phyloP scores from a whole-genome alignment of 2,888 invertebrate species.

The Deilephila porcellus region DNA sequence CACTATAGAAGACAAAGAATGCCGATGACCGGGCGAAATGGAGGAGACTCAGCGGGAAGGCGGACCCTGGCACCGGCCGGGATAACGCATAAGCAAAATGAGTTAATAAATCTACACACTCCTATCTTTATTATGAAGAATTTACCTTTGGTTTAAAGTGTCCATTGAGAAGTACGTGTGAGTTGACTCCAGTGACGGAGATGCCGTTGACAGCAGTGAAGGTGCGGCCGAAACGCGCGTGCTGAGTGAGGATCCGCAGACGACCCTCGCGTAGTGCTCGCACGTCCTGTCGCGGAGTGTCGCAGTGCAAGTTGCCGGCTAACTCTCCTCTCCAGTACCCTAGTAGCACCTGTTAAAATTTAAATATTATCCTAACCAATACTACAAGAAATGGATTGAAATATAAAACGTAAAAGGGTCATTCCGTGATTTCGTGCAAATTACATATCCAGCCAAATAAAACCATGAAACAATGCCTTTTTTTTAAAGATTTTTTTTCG shows the following conservation, averaged over 20 bases:
- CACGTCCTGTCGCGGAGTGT: constrained; percentile 78
- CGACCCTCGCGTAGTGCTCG: constrained; percentile 77
- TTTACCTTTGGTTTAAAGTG: constrained; percentile 59
- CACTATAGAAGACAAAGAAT: no score
- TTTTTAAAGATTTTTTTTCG: no score
- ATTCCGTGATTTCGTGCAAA: no score
- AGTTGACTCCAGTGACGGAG: constrained; percentile 59
- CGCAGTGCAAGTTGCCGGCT: constrained; percentile 89
- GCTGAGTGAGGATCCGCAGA: constrained; percentile 84
- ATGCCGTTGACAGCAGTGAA: constrained; percentile 62
- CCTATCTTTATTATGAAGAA: no score
- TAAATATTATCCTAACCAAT: constrained; percentile 33
- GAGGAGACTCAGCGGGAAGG: no score
- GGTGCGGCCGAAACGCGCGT: constrained; percentile 81
- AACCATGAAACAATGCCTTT: no score
- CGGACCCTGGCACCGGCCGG: no score
- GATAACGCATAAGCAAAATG: no score
- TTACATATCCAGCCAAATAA: no score
- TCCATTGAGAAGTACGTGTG: constrained; percentile 60
- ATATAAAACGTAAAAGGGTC: constrained; percentile 83
- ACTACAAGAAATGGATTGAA: neutral
- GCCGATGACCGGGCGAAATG: no score
- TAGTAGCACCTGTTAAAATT: constrained; percentile 69
- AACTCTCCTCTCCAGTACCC: constrained; percentile 87
- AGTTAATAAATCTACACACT: no score